Conservation (phyloP, 2,797 vertebrate species). For the Anisognathus igniventris region DNA sequence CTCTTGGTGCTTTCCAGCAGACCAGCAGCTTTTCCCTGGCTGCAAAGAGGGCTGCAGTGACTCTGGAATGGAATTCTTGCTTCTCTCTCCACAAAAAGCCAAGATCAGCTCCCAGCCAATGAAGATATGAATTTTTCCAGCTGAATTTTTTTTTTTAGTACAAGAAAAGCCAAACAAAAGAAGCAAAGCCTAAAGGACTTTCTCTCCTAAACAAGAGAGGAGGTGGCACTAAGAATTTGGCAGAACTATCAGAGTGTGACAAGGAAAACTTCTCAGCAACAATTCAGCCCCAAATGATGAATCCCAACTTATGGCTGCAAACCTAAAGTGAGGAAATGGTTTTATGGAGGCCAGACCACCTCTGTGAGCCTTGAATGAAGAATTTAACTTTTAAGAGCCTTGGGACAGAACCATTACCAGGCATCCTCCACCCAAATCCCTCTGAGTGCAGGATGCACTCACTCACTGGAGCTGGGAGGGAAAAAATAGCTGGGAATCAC, state of each 20-base stretch:
- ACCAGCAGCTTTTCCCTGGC: neutral
- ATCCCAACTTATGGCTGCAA: neutral
- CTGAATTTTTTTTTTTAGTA: neutral
- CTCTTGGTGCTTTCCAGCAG: neutral
- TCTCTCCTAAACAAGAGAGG: neutral
- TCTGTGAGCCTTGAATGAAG: neutral
- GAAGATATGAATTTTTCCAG: slow-evolving; percentile 30
- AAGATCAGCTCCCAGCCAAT: slow-evolving; percentile 7
- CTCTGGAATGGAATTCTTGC: neutral
- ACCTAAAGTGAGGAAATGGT: fast-evolving
- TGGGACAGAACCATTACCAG: neutral
- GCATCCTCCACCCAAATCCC: neutral
- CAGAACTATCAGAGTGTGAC: neutral
- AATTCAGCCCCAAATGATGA: neutral
- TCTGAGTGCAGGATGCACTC: neutral
- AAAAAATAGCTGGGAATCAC: neutral
- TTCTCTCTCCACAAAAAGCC: neutral
- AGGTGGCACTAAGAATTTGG: neutral
- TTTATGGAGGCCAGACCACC: neutral
- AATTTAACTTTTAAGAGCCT: neutral
- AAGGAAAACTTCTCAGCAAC: neutral
- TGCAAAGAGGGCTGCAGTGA: neutral
- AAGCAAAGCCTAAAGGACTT: neutral
- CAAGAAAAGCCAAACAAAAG: neutral
- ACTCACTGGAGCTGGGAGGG: neutral